Percentiles rank a stretch among this genome's conserved stretches.
phyloP scores from a whole-genome alignment of 2,113 vertebrate species.

The Gnathonemus echidnorhynchus region DNA sequence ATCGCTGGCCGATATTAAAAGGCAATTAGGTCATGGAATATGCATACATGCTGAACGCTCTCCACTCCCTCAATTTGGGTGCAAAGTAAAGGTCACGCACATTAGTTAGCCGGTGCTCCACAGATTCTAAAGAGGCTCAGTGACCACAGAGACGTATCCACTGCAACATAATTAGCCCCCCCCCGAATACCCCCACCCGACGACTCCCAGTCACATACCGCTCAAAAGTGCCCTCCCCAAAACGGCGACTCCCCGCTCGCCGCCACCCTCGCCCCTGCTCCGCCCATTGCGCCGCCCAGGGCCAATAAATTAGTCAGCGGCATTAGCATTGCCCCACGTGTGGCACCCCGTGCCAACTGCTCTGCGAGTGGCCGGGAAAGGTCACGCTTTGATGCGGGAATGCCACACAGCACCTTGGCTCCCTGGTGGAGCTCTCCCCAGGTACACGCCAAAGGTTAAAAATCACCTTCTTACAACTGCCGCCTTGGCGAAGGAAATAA shows the following conservation, averaged over 20 bases:
- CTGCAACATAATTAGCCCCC: conserved; percentile 67
- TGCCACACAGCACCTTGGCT: conserved; percentile 99
- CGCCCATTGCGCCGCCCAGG: conserved; percentile 38
- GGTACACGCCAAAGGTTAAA: conserved; percentile 99
- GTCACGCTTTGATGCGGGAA: conserved; percentile 99
- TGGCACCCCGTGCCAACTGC: conserved; percentile 92
- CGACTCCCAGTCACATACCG: conserved; percentile 6
- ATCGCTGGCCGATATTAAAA: conserved; percentile 29
- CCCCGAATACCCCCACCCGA: neutral
- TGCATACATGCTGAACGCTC: conserved; percentile 58
- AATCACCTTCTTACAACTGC: conserved; percentile 95
- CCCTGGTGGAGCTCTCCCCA: conserved; percentile 97
- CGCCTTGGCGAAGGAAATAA: conserved; percentile 98
- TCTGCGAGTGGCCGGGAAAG: conserved; percentile 99
- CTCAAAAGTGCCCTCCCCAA: conserved; percentile 47
- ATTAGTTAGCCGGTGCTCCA: conserved; percentile 57
- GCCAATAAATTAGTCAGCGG: conserved; percentile 89
- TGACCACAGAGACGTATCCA: conserved; percentile 60
- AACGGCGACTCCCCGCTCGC: conserved; percentile 56
- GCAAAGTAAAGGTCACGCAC: conserved; percentile 57
- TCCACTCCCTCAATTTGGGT: conserved; percentile 53
- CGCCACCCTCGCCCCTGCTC: conserved; percentile 16
- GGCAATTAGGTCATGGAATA: conserved; percentile 51
- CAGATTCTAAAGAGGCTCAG: conserved; percentile 61
- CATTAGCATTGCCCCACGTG: conserved; percentile 89